Percentiles rank a stretch among this genome's conserved stretches.
These are phyloP conservation scores for Microcebus tavaratra DNA, from an alignment of 2,113 vertebrate genomes.

Conservation along the genomic window DNA sequence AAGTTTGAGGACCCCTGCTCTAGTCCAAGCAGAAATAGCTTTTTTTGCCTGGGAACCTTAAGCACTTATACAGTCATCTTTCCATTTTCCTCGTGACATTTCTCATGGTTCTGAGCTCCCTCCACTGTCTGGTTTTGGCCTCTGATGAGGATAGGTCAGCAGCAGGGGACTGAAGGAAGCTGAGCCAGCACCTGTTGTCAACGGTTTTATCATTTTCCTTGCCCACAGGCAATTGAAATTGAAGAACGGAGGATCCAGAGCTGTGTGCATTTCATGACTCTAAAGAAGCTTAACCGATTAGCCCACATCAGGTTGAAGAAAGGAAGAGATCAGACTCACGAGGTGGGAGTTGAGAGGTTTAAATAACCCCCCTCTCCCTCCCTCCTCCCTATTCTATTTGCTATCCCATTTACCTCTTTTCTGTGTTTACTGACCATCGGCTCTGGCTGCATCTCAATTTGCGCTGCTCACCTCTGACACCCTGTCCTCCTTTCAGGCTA, in stretches of 20 bases:
- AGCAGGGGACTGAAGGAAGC: not conserved
- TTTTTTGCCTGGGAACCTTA: not conserved
- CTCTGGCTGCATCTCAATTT: too few species aligned
- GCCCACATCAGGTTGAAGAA: constrained; percentile 97
- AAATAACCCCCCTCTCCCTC: not conserved
- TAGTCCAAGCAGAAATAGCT: not conserved
- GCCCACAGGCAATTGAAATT: constrained; percentile 88
- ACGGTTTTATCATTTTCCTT: not conserved
- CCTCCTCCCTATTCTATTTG: too few species aligned
- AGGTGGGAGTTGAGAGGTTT: constrained; percentile 83
- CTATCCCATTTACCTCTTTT: not conserved
- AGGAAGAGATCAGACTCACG: constrained; percentile 96
- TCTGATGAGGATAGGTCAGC: not conserved
- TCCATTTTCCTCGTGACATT: not conserved
- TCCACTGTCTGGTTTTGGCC: not conserved
- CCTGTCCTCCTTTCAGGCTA: constrained; percentile 85
- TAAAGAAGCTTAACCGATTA: constrained; percentile 98
- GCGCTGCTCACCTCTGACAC: not conserved
- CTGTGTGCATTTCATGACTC: constrained; percentile 96
- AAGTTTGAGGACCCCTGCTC: not conserved
- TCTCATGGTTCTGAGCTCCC: not conserved
- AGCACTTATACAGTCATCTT: not conserved
- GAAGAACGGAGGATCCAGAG: constrained; percentile 93
- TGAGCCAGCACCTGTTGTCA: not conserved
- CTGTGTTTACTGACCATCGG: not conserved